Evolutionary conservation across 2,888 invertebrate species (phyloP).

Genomic region (Sabatieria punctata): DNA sequence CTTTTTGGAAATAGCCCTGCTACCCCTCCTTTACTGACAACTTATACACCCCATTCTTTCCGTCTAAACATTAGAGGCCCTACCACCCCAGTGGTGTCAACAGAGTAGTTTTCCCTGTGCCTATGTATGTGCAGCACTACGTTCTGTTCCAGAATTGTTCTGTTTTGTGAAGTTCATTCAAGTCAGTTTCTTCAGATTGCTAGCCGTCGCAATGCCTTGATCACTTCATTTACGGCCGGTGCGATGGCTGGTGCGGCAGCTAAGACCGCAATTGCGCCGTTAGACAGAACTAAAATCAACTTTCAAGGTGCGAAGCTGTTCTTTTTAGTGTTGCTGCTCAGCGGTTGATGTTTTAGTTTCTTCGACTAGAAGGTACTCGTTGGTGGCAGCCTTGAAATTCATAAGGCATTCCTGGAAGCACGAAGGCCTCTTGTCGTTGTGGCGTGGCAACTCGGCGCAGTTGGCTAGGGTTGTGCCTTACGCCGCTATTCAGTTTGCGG

Average conservation of each 20-base stretch:
- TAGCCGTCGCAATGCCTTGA: slow-evolving; percentile 29
- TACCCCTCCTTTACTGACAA: no score
- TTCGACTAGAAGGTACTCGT: slow-evolving; percentile 35
- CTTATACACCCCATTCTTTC: no score
- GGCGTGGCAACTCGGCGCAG: slow-evolving; percentile 95
- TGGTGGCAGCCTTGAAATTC: slow-evolving; percentile 37
- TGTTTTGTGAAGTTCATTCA: no score
- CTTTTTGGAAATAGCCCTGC: no score
- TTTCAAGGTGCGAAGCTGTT: slow-evolving; percentile 48
- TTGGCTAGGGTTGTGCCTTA: slow-evolving; percentile 93
- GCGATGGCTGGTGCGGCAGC: slow-evolving; percentile 80
- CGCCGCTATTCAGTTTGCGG: slow-evolving; percentile 89
- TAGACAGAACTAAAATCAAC: slow-evolving; percentile 94
- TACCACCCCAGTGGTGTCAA: no score
- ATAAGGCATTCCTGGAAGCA: slow-evolving; percentile 45
- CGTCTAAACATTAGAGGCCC: no score
- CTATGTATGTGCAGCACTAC: no score
- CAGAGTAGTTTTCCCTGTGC: no score
- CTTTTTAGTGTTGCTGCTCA: slow-evolving; percentile 10
- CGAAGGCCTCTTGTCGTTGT: slow-evolving; percentile 66
- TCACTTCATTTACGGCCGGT: slow-evolving; percentile 68
- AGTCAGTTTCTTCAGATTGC: no score
- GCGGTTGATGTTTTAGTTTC: slow-evolving; percentile 22
- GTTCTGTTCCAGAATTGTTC: no score
- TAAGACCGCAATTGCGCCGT: slow-evolving; percentile 86